phyloP scores from a whole-genome alignment of 2,797 vertebrate genomes.

The Lepus oiostolus region DNA sequence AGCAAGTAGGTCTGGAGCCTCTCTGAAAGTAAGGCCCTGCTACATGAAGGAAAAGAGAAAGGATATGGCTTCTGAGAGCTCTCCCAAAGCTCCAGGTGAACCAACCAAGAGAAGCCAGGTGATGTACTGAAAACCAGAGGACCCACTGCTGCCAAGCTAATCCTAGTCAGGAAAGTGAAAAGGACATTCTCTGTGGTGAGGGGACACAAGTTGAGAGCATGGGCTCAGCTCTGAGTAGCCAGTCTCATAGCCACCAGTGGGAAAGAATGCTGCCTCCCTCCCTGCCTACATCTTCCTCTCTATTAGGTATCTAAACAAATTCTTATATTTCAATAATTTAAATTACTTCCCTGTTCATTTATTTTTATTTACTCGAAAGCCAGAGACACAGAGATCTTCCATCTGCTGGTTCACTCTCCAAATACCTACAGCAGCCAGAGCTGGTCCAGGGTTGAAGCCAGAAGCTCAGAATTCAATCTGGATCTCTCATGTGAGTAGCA shows the following conservation, averaged over 20 bases:
- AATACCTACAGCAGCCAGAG: too few relatives aligned
- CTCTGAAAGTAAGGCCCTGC: background rate
- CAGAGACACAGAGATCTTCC: too few relatives aligned
- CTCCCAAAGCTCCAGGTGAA: slow-evolving; percentile 44
- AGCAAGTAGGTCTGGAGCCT: background rate
- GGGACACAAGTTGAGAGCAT: background rate
- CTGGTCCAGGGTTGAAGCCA: too few relatives aligned
- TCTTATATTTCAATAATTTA: background rate
- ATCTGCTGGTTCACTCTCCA: too few relatives aligned
- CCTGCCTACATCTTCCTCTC: background rate
- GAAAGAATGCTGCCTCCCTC: background rate
- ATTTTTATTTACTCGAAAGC: too few relatives aligned
- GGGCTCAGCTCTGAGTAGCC: background rate
- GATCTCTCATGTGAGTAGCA: too few relatives aligned
- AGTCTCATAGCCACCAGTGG: background rate
- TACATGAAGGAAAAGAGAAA: background rate
- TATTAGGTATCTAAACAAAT: background rate
- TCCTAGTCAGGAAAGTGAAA: slow-evolving; percentile 20
- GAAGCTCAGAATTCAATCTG: too few relatives aligned
- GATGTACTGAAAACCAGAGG: background rate
- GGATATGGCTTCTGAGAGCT: background rate
- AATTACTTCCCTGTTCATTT: too few relatives aligned
- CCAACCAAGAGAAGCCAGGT: background rate
- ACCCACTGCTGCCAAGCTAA: background rate
- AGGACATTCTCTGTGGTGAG: background rate